Evolutionary conservation across 2,113 vertebrate species (phyloP).

Genomic region (Colius striatus): DNA sequence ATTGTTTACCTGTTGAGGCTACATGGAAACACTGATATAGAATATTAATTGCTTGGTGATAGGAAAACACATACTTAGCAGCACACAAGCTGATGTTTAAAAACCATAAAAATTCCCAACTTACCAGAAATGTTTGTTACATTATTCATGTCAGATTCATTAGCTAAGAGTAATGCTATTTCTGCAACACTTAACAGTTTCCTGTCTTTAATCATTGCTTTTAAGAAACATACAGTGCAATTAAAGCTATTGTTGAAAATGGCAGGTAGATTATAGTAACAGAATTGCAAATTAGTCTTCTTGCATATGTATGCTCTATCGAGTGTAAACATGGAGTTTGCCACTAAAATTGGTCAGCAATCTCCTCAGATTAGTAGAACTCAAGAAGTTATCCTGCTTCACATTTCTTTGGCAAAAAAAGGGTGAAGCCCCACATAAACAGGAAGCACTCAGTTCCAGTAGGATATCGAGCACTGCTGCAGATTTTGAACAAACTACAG

Average conservation of each 20-base stretch:
- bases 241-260: not conserved
- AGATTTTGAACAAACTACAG: not conserved
- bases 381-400: not conserved
- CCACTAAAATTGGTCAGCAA: rapidly evolving
- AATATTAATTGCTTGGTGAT: not conserved
- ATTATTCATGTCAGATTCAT: not conserved
- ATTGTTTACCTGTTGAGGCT: not conserved
- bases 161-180: not conserved
- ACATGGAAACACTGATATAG: not conserved
- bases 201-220: not conserved
- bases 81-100: not conserved
- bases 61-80: not conserved
- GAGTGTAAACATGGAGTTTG: not conserved
- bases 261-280: not conserved
- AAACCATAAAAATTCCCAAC: not conserved
- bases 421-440: not conserved
- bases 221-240: not conserved
- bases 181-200: not conserved
- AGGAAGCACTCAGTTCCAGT: not conserved
- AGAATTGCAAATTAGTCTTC: not conserved
- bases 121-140: not conserved
- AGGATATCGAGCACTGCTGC: not conserved
- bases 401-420: not conserved
- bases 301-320: not conserved
- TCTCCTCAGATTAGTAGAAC: not conserved